Conservation (phyloP, 2,888 invertebrate species). For the Troides helena region DNA sequence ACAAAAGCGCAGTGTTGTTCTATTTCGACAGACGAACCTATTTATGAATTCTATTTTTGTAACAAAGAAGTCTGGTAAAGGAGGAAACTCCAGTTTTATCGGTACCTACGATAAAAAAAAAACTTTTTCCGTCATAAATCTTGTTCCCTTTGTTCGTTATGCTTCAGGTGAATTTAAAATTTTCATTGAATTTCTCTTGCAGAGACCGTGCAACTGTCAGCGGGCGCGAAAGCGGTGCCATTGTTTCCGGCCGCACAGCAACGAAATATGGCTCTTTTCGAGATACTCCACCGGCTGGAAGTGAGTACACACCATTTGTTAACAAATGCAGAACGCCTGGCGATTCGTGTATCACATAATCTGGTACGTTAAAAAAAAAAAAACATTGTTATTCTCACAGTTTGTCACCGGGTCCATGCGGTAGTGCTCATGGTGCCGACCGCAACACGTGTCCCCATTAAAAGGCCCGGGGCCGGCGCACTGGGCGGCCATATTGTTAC, state of each 20-base stretch:
- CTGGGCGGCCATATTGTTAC: conserved; percentile 44
- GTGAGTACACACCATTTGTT: conserved; percentile 64
- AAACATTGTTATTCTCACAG: conserved; percentile 42
- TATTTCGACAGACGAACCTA: neutral
- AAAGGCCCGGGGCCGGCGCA: conserved; percentile 48
- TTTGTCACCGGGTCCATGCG: conserved; percentile 37
- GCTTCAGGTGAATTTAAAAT: conserved; percentile 34
- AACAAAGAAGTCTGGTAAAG: conserved; percentile 3
- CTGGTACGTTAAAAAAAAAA: conserved; percentile 29
- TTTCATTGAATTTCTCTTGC: conserved; percentile 68
- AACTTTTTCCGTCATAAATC: conserved; percentile 24
- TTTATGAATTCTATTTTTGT: conserved; percentile 1
- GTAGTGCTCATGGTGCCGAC: conserved; percentile 56
- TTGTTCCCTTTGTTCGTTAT: conserved; percentile 22
- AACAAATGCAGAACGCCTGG: conserved; percentile 21
- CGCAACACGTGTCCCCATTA: conserved; percentile 61
- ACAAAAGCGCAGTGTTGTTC: neutral
- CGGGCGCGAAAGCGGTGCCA: conserved; percentile 93
- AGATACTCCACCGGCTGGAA: conserved; percentile 98
- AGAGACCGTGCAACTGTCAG: conserved; percentile 96
- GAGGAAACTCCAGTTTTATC: conserved; percentile 6
- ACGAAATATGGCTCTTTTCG: conserved; percentile 98
- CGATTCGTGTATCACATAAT: conserved; percentile 35
- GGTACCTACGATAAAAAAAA: conserved; percentile 16
- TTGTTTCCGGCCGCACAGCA: conserved; percentile 94